These are phyloP conservation scores for Cyphomyrus plagiostoma DNA, from an alignment of 2,113 vertebrate genomes.

Conservation along the genomic window DNA sequence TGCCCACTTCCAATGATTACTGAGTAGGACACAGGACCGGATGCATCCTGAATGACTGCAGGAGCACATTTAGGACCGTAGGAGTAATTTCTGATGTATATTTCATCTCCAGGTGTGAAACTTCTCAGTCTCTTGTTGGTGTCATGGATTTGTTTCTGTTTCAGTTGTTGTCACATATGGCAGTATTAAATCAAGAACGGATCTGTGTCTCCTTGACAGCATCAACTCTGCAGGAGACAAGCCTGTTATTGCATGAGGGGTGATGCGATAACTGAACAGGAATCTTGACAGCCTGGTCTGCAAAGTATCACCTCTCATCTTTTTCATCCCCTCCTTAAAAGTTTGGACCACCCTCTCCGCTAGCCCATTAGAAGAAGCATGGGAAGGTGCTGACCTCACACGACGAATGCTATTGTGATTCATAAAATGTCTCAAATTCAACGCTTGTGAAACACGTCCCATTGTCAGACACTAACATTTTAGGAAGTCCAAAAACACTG, in stretches of 20 bases:
- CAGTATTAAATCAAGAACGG: background rate
- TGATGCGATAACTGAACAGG: slow-evolving; percentile 7
- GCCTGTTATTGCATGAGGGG: background rate
- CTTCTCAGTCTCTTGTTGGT: background rate
- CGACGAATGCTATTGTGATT: slow-evolving; percentile 25
- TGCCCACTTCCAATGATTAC: background rate
- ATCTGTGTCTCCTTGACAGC: slow-evolving; percentile 9
- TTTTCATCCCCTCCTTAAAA: slow-evolving; percentile 12
- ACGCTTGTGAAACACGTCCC: too few species aligned
- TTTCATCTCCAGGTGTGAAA: background rate
- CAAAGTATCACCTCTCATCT: background rate
- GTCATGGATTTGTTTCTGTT: background rate
- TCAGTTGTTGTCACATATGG: background rate
- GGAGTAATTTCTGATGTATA: background rate
- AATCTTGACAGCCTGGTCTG: background rate
- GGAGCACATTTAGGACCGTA: too few species aligned
- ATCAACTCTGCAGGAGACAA: background rate
- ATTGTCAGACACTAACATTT: too few species aligned
- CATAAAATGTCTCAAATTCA: slow-evolving; percentile 5
- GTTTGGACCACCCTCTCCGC: slow-evolving; percentile 13
- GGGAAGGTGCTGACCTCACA: slow-evolving; percentile 18
- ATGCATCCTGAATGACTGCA: background rate
- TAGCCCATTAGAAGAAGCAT: slow-evolving; percentile 22
- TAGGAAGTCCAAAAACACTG: too few species aligned
- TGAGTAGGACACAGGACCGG: background rate